Conservation (phyloP, 2,888 invertebrate genomes). For the Tyria jacobaeae region DNA sequence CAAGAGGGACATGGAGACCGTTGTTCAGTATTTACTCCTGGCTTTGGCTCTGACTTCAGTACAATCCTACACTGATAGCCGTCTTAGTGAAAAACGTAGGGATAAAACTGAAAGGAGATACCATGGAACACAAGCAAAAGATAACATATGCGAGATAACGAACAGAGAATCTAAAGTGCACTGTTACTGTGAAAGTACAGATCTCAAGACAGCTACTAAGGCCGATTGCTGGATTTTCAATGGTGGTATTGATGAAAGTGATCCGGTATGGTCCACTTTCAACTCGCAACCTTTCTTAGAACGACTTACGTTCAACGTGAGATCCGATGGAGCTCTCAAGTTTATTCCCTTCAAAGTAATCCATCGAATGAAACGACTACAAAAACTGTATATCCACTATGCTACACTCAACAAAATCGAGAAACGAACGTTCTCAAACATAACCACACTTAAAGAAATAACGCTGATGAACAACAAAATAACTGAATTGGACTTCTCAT, state of each 20-base stretch:
- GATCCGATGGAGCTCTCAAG: slow-evolving; percentile 89
- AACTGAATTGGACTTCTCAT: slow-evolving; percentile 88
- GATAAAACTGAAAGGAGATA: slow-evolving; percentile 82
- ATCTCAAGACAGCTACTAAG: slow-evolving; percentile 86
- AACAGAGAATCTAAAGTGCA: slow-evolving; percentile 86
- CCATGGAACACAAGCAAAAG: slow-evolving; percentile 73
- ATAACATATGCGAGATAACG: slow-evolving; percentile 87
- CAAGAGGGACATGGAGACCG: slow-evolving; percentile 76
- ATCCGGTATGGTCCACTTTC: slow-evolving; percentile 91
- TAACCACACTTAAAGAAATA: slow-evolving; percentile 90
- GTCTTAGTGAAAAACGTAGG: slow-evolving; percentile 84
- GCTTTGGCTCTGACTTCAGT: slow-evolving; percentile 82
- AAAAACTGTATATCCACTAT: slow-evolving; percentile 90
- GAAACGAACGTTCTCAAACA: slow-evolving; percentile 91
- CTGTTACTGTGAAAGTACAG: slow-evolving; percentile 89
- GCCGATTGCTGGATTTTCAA: slow-evolving; percentile 94
- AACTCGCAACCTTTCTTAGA: slow-evolving; percentile 89
- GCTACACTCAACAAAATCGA: slow-evolving; percentile 90
- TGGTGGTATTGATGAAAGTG: slow-evolving; percentile 88
- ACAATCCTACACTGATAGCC: slow-evolving; percentile 84
- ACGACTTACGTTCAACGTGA: slow-evolving; percentile 90
- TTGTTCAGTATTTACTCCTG: slow-evolving; percentile 83
- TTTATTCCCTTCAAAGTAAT: slow-evolving; percentile 91
- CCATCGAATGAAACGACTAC: slow-evolving; percentile 88
- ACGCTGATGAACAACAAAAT: slow-evolving; percentile 91